Evolutionary conservation across 2,888 invertebrate genomes (phyloP).

Genomic region (Pammene fasciana): DNA sequence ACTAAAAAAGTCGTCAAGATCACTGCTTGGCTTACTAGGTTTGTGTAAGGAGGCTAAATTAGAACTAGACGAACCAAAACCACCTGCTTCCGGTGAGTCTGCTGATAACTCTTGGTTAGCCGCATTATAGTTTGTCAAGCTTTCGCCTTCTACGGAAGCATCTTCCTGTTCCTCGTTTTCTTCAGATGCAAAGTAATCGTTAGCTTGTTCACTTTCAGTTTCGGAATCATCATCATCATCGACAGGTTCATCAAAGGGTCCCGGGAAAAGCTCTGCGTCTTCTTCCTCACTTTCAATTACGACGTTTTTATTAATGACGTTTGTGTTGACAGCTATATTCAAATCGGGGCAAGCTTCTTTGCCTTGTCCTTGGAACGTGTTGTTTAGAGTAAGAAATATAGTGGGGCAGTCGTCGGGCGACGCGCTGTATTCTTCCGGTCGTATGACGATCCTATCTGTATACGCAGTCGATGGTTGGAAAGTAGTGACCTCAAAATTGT

Average conservation of each 20-base stretch:
- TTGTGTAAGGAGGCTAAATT: conserved; percentile 59
- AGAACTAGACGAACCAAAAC: conserved; percentile 58
- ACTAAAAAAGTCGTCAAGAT: conserved; percentile 78
- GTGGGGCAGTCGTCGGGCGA: conserved; percentile 80
- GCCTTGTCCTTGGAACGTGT: conserved; percentile 79
- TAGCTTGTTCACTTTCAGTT: conserved; percentile 58
- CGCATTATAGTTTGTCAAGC: conserved; percentile 69
- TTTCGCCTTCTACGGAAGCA: conserved; percentile 66
- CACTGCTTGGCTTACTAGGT: conserved; percentile 60
- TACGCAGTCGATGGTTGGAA: conserved; percentile 70
- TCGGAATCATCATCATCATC: conserved; percentile 67
- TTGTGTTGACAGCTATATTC: conserved; percentile 87
- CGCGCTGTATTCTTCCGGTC: conserved; percentile 76
- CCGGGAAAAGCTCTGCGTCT: conserved; percentile 63
- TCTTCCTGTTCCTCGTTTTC: conserved; percentile 64
- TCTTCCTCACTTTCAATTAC: conserved; percentile 76
- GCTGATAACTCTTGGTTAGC: conserved; percentile 54
- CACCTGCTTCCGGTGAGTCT: conserved; percentile 59
- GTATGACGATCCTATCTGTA: conserved; percentile 76
- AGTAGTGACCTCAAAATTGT: conserved; percentile 71
- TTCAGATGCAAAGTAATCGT: conserved; percentile 65
- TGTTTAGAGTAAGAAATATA: conserved; percentile 82
- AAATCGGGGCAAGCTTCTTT: conserved; percentile 87
- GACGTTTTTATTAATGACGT: conserved; percentile 84
- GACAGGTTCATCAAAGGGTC: conserved; percentile 65